Evolutionary conservation across 2,797 vertebrate genomes (phyloP).

Genomic region (Rhinella marina): DNA sequence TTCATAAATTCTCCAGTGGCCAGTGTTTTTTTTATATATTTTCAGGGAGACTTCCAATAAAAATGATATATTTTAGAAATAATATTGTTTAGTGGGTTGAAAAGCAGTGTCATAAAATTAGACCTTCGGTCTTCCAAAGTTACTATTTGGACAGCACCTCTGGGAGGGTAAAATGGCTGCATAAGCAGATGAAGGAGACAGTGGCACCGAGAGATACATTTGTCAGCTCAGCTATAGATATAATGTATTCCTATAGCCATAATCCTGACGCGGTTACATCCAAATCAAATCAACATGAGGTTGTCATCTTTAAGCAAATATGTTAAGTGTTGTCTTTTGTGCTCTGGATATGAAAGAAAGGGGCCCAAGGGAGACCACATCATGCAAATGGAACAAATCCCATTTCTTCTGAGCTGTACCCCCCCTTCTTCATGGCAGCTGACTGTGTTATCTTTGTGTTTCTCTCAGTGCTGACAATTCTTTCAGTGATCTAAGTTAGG

Average conservation of each 20-base stretch:
- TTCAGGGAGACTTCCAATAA: constrained; percentile 85
- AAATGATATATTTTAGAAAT: constrained; percentile 89
- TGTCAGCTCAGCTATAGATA: constrained; percentile 88
- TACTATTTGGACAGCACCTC: constrained; percentile 85
- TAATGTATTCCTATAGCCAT: constrained; percentile 87
- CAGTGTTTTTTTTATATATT: constrained; percentile 77
- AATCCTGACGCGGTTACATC: constrained; percentile 86
- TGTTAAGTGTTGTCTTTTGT: constrained; percentile 95
- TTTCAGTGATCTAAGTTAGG: constrained; percentile 99
- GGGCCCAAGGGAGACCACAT: constrained; percentile 88
- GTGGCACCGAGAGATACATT: constrained; percentile 89
- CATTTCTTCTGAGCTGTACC: constrained; percentile 86
- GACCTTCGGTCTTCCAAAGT: constrained; percentile 88
- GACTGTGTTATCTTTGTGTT: constrained; percentile 98
- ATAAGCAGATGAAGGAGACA: constrained; percentile 92
- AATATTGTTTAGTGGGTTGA: constrained; percentile 88
- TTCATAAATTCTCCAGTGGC: constrained; percentile 84
- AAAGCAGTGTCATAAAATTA: constrained; percentile 94
- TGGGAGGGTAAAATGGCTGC: constrained; percentile 86
- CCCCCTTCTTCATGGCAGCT: constrained; percentile 87
- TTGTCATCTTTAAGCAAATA: constrained; percentile 97
- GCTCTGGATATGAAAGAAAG: constrained; percentile 89
- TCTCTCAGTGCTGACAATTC: constrained; percentile 95
- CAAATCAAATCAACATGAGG: constrained; percentile 90
- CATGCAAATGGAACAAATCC: constrained; percentile 90